Conservation (phyloP, 92 coral and sea anemone species). For the Desmophyllum pertusum region DNA sequence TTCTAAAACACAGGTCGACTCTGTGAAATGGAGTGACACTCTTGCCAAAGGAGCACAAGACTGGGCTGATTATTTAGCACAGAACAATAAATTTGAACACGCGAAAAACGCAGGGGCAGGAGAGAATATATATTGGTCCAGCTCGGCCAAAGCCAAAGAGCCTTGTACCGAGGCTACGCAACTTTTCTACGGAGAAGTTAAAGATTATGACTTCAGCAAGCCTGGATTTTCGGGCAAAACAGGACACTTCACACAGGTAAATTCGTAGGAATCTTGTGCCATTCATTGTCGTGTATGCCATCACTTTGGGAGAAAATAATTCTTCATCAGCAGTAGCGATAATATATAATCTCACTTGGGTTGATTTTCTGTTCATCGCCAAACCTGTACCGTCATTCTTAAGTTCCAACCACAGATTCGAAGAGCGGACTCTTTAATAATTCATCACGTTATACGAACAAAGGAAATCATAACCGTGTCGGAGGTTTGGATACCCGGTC, state of each 20-base stretch:
- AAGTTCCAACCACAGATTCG: no score
- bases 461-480: no score
- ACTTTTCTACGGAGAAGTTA: slow-evolving; percentile 75
- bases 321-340: no score
- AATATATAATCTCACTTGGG: no score
- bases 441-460: no score
- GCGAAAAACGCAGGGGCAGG: slow-evolving; percentile 51
- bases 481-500: no score
- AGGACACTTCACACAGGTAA: slow-evolving; percentile 94
- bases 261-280: not conserved
- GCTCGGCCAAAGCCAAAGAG: slow-evolving; percentile 26
- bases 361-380: no score
- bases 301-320: no score
- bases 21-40: slow-evolving; percentile 59
- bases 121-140: slow-evolving; percentile 71
- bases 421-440: no score
- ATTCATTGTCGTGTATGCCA: not conserved
- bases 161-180: slow-evolving; percentile 66
- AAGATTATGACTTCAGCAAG: slow-evolving; percentile 63
- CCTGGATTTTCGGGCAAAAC: slow-evolving; percentile 68
- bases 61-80: slow-evolving; percentile 82
- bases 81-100: slow-evolving; percentile 47
- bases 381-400: no score
- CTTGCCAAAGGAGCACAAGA: slow-evolving; percentile 60
- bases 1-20: slow-evolving; percentile 8